Evolutionary conservation across 2,797 vertebrate genomes (phyloP), one percentile per base, ranked within the genome.

Genomic region (Eidolon dupreanum): DNA sequence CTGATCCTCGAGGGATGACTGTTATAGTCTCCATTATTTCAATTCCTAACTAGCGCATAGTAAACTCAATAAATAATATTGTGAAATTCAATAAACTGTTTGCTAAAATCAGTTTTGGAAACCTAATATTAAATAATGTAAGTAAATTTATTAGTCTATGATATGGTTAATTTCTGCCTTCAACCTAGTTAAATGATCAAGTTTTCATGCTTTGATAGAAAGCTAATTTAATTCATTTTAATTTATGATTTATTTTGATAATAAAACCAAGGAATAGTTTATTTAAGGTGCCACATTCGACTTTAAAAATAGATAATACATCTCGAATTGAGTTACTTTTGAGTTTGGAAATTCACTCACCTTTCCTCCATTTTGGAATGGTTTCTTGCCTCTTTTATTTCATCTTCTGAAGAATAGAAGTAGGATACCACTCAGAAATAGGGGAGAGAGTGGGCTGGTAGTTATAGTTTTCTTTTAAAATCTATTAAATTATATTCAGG

Each of bases 181-280:
- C 33, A 84, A 36, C 26, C 46, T 93, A 31, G 13, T 68, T 43
- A 79, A 83, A 38, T 95, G 51, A 75, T 85, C n/a, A 59, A n/a
- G 31, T 28, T 89, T 92, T 92, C 53, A 59, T 92, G 55, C 8
- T 57, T 65, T 38, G 49, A 75, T 77, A 66, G 46, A 88, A 78
- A 73, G 20, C 41, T 73, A 43, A 86, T 71, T 92, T 91, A 89
- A 63, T 93, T 88, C 19, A 63, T 68, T 93, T 95, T 78, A 92
- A 8, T 46, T 4, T 71, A 31, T 63, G 49, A 55, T 77, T 94
- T 78, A 82, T 83, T 88, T 71, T 86, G 33, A 59, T 85, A 55
- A 33, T 75, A 49, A 87, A 96, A 74, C 4, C 6, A 13, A 95
- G 63, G 57, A 82, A 57, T 57, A 43, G 12, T 83, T 94, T 57